Evolutionary conservation across 2,797 vertebrate species (phyloP).

Genomic region (Periophthalmus magnuspinnatus): DNA sequence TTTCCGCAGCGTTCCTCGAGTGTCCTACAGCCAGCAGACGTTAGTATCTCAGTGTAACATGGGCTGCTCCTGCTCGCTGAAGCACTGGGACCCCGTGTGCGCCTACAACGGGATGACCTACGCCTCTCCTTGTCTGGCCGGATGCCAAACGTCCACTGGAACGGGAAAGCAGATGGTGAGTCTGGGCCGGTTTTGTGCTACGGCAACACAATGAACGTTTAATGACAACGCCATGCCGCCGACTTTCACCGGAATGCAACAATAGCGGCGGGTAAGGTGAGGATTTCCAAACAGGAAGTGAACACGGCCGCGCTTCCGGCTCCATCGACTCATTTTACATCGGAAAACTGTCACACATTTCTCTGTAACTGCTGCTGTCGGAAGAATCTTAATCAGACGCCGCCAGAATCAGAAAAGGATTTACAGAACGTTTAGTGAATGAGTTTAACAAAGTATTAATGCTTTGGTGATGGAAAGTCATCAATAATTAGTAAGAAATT

Average conservation of each 20-base stretch:
- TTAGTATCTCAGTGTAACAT: slow-evolving; percentile 88
- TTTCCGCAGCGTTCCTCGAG: slow-evolving; percentile 64
- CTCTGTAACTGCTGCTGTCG: too few relatives aligned
- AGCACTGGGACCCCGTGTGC: slow-evolving; percentile 93
- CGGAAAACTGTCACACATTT: too few relatives aligned
- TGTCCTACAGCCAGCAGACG: slow-evolving; percentile 71
- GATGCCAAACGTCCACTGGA: slow-evolving; percentile 81
- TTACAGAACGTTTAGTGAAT: too few relatives aligned
- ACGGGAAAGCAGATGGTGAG: slow-evolving; percentile 82
- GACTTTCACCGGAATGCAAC: background rate
- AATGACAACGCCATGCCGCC: background rate
- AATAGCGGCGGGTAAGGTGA: background rate
- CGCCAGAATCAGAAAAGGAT: too few relatives aligned
- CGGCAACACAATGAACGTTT: background rate
- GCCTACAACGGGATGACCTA: slow-evolving; percentile 88
- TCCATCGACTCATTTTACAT: too few relatives aligned
- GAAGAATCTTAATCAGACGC: too few relatives aligned
- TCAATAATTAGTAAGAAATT: too few relatives aligned
- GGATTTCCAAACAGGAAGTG: background rate
- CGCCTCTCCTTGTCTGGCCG: slow-evolving; percentile 88
- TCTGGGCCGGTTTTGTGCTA: background rate
- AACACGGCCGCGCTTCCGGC: too few relatives aligned
- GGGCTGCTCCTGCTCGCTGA: slow-evolving; percentile 84
- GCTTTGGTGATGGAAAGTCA: too few relatives aligned
- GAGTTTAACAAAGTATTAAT: too few relatives aligned